Conservation (phyloP, 2,113 vertebrate genomes). For the Macquaria australasica region DNA sequence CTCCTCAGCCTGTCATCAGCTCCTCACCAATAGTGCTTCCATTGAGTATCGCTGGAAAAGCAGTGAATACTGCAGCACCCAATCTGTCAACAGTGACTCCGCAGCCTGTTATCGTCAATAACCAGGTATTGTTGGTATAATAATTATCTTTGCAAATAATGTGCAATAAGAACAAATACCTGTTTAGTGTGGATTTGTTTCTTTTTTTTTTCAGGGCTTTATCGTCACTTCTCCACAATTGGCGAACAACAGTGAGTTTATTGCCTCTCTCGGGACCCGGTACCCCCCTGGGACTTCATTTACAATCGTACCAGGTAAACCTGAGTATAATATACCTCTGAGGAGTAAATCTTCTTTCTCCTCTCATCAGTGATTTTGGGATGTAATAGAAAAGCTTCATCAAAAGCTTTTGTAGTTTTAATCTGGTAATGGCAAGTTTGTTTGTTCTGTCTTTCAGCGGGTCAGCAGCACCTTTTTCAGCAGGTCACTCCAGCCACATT, state of each 20-base stretch:
- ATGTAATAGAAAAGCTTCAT: background rate
- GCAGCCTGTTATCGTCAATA: slow-evolving; percentile 86
- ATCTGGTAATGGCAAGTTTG: background rate
- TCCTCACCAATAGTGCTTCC: slow-evolving; percentile 75
- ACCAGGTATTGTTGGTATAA: slow-evolving; percentile 81
- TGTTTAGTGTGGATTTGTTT: background rate
- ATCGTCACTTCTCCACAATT: slow-evolving; percentile 87
- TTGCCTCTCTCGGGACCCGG: slow-evolving; percentile 86
- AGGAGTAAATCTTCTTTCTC: background rate
- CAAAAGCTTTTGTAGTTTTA: background rate
- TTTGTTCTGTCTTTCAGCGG: slow-evolving; percentile 55
- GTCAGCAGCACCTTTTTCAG: slow-evolving; percentile 69
- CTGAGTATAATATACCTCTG: background rate
- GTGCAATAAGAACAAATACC: background rate
- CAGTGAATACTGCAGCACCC: slow-evolving; percentile 73
- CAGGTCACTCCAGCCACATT: slow-evolving; percentile 60
- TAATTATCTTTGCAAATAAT: background rate
- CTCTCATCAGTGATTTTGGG: background rate
- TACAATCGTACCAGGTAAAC: slow-evolving; percentile 88
- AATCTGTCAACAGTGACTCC: slow-evolving; percentile 79
- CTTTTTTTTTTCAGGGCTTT: slow-evolving; percentile 86
- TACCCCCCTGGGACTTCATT: slow-evolving; percentile 88
- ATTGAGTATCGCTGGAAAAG: slow-evolving; percentile 71
- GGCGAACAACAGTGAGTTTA: slow-evolving; percentile 86
- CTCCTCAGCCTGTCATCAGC: slow-evolving; percentile 70